Evolutionary conservation across 2,888 invertebrate genomes (phyloP).

Genomic region (Drosophila niveifrons): DNA sequence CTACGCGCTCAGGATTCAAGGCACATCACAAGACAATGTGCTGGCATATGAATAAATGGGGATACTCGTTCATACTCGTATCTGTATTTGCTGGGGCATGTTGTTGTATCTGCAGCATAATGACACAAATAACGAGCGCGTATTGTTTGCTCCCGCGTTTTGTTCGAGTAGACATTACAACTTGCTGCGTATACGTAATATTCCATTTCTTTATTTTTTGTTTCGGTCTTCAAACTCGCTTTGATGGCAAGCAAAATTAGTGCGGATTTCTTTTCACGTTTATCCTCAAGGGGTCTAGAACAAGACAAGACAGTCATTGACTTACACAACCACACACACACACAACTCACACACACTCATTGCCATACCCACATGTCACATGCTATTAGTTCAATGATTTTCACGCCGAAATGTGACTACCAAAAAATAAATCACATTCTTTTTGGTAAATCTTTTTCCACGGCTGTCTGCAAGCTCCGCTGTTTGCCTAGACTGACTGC

Average conservation of each 20-base stretch:
- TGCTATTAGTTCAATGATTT: conserved; percentile 83
- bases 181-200: conserved; percentile 79
- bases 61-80: conserved; percentile 9
- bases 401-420: conserved; percentile 69
- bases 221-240: conserved; percentile 18
- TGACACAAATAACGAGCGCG: conserved; percentile 81
- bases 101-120: conserved; percentile 67
- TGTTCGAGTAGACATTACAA: conserved; percentile 69
- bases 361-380: conserved; percentile 59
- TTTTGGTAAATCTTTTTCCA: conserved; percentile 65
- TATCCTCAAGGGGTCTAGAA: conserved; percentile 59
- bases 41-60: conserved; percentile 66
- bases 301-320: conserved; percentile 57
- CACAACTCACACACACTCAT: not conserved
- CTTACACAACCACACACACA: conserved; percentile 27
- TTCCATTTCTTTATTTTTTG: conserved; percentile 18
- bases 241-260: conserved; percentile 67
- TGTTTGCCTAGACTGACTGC: conserved; percentile 17
- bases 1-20: conserved; percentile 47
- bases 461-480: conserved; percentile 46
- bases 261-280: conserved; percentile 72
- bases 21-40: conserved; percentile 48
- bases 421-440: conserved; percentile 62
- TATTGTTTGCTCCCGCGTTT: conserved; percentile 67
- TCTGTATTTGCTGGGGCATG: conserved; percentile 42